Evolutionary conservation across 2,888 invertebrate species (phyloP).

Genomic region (Acanthoscelides obtectus): DNA sequence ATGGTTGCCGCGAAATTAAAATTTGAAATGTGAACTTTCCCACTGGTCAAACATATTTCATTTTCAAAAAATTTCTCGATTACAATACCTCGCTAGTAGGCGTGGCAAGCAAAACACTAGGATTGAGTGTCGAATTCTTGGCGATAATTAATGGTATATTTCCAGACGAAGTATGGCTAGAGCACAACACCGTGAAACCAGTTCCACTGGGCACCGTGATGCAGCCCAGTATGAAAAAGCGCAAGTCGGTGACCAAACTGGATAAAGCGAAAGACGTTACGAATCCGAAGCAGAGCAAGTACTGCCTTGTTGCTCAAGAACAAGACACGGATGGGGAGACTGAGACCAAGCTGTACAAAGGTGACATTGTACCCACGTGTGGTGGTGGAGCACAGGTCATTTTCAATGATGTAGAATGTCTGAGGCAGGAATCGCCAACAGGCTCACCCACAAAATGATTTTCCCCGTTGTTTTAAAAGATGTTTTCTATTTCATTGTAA

Average conservation of each 20-base stretch:
- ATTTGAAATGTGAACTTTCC: no score
- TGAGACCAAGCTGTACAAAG: slow-evolving; percentile 90
- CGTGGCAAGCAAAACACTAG: no score
- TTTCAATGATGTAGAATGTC: slow-evolving; percentile 89
- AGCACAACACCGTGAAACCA: slow-evolving; percentile 77
- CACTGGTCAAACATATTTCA: no score
- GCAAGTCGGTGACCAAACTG: slow-evolving; percentile 79
- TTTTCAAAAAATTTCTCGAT: no score
- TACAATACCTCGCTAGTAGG: no score
- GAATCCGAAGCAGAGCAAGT: slow-evolving; percentile 67
- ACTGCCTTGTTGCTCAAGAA: slow-evolving; percentile 89
- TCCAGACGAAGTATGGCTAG: slow-evolving; percentile 76
- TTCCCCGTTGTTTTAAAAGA: background rate
- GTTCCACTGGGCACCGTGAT: slow-evolving; percentile 82
- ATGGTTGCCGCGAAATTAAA: no score
- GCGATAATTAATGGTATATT: no score
- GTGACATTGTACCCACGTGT: slow-evolving; percentile 87
- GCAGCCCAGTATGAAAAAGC: slow-evolving; percentile 77
- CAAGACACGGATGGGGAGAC: slow-evolving; percentile 89
- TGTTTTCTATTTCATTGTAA: no score
- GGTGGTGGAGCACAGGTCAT: slow-evolving; percentile 95
- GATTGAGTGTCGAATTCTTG: no score
- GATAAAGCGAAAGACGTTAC: slow-evolving; percentile 74
- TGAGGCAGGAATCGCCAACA: slow-evolving; percentile 76
- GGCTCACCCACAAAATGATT: background rate